These are phyloP conservation scores for Zaprionus ornatus DNA, from an alignment of 1,140 invertebrate genomes.

Conservation along the genomic window DNA sequence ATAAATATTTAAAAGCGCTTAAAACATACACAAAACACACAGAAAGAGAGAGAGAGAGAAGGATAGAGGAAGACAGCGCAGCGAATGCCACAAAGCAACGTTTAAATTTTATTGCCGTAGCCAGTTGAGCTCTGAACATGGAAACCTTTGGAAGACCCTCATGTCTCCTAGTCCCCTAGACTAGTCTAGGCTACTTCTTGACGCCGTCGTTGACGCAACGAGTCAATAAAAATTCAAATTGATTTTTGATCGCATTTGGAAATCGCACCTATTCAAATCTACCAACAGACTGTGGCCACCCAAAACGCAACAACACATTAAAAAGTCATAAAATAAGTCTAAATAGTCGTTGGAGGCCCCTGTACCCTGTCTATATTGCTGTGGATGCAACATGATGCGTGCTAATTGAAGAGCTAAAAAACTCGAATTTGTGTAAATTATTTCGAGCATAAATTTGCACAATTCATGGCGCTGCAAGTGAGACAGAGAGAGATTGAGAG, in stretches of 20 bases:
- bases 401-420: constrained; percentile 76
- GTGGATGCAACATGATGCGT: constrained; percentile 41
- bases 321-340: constrained; percentile 62
- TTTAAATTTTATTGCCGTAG: constrained; percentile 72
- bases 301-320: constrained; percentile 64
- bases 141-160: background rate
- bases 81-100: constrained; percentile 56
- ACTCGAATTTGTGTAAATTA: constrained; percentile 78
- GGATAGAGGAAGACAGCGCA: background rate
- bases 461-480: constrained; percentile 60
- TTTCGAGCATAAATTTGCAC: constrained; percentile 70
- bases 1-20: constrained; percentile 80
- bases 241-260: constrained; percentile 66
- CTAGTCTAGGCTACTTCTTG: constrained; percentile 29
- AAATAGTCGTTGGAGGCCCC: constrained; percentile 32
- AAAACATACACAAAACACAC: constrained; percentile 65
- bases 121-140: constrained; percentile 3
- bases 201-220: background rate
- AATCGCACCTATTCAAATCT: constrained; percentile 71
- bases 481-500: background rate
- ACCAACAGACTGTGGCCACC: constrained; percentile 54
- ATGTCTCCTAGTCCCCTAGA: background rate
- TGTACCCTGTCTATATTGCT: background rate
- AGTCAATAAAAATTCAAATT: constrained; percentile 75
- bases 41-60: constrained; percentile 14